phyloP scores from a whole-genome alignment of 2,113 vertebrate genomes.

The Myodes glareolus region DNA sequence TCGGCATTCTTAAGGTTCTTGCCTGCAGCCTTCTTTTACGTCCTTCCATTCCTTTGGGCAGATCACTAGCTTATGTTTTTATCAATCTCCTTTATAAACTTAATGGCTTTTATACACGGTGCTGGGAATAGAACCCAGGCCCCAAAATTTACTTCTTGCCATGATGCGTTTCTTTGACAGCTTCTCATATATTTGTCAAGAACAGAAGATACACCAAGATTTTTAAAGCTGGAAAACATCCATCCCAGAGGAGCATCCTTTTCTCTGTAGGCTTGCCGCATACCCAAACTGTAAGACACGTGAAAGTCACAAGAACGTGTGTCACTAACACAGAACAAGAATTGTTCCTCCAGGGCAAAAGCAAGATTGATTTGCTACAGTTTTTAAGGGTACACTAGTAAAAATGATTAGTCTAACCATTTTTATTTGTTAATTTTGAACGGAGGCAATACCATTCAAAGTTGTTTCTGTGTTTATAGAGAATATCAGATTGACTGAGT shows the following conservation, averaged over 20 bases:
- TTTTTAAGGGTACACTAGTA: neutral
- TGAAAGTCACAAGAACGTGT: neutral
- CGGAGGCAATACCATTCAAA: neutral
- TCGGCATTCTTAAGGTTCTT: neutral
- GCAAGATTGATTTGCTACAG: neutral
- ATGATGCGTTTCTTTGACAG: neutral
- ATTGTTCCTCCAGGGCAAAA: neutral
- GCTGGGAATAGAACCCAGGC: neutral
- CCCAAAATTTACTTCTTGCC: neutral
- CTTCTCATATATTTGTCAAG: neutral
- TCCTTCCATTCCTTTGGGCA: neutral
- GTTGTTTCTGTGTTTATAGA: neutral
- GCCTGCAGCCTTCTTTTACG: too few species aligned
- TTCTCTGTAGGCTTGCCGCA: neutral
- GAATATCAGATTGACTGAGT: neutral
- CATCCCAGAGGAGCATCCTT: neutral
- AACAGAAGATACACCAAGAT: neutral
- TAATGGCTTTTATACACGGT: neutral
- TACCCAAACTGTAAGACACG: neutral
- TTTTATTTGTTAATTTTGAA: slow-evolving; percentile 47
- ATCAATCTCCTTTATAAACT: neutral
- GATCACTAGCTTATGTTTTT: neutral
- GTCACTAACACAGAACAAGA: neutral
- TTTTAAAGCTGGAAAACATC: neutral
- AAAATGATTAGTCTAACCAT: neutral